Conservation (phyloP, 2,113 vertebrate species). For the Larimichthys polyactis region DNA sequence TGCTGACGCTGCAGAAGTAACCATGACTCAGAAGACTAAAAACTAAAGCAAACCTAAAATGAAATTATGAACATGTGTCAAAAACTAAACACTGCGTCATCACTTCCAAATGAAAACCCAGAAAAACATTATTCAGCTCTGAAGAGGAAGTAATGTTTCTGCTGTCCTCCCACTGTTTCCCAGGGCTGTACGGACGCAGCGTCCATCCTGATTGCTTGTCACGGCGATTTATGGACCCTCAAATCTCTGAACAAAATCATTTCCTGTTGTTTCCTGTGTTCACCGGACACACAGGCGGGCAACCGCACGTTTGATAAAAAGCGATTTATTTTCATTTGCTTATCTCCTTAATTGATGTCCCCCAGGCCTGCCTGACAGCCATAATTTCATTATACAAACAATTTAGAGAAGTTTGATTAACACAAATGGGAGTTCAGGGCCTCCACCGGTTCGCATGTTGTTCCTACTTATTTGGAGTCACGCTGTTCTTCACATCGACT, state of each 20-base stretch:
- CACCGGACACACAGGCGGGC: constrained; percentile 68
- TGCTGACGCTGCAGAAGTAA: background rate
- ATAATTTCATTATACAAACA: constrained; percentile 83
- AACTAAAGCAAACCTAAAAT: background rate
- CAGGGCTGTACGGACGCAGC: constrained; percentile 29
- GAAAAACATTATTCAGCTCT: constrained; percentile 5
- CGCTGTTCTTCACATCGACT: constrained; percentile 37
- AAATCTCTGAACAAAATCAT: constrained; percentile 72
- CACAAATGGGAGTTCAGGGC: constrained; percentile 76
- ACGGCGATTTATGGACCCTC: constrained; percentile 69
- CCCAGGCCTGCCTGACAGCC: constrained; percentile 56
- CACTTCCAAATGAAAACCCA: background rate
- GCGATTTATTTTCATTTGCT: constrained; percentile 82
- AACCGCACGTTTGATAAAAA: constrained; percentile 62
- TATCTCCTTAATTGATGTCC: constrained; percentile 83
- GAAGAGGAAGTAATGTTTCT: constrained; percentile 54
- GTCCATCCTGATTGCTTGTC: constrained; percentile 51
- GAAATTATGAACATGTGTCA: background rate
- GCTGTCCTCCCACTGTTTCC: constrained; percentile 49
- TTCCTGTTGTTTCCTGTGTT: constrained; percentile 81
- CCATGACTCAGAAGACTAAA: background rate
- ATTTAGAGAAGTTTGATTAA: constrained; percentile 83
- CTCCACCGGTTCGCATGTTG: constrained; percentile 42
- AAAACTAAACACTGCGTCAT: background rate
- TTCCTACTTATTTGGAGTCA: constrained; percentile 40